Evolutionary conservation across 1,140 invertebrate genomes (phyloP), one percentile per base, ranked within the genome.

Genomic region (Sycophaga agraensis): DNA sequence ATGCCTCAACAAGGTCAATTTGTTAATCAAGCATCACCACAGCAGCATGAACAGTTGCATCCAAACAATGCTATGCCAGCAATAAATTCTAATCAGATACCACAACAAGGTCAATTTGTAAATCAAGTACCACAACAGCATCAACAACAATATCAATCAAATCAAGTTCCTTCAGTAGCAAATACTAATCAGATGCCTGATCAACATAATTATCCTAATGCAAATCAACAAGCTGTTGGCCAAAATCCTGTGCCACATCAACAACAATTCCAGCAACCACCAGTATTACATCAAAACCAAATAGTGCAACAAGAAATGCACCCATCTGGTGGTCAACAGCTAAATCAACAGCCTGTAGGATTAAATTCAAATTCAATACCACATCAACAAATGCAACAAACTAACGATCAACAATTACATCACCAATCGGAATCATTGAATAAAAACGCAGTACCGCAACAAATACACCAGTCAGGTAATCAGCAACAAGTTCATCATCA

Each of bases 181-280:
- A 11, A 60, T 4, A 31, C 4, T 11, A 31, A 6, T 6, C 48
- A 40, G 2, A 57, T 17, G 45, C 21, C 12, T 24, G 34, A 45
- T n/a, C 76, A 75, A 5, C 26, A 43, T 6, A 31, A 31, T 11
- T 31, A 31, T 31, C 28, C 28, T 31, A 66, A 70, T 14, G 63
- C 67, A 6, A 71, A 77, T 48, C 72, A 66, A 39, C 63, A 65
- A 9, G 31, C 12, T 6, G 5, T 11, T 6, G 28, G 4, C 11
- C 28, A 31, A 31, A 31, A 59, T 46, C 62, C 72, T 43, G 28
- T 55, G 17, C 67, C 60, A 35, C 62, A 53, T 11, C 76, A 74
- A 9, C 69, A 79, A 49, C 67, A 70, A 9, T 73, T 75, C 31
- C 73, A 63, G 28, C 66, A 68, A 19, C 55, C 48, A 14, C 31